Conservation (phyloP, 2,888 invertebrate genomes). For the Hanleya hanleyi region DNA sequence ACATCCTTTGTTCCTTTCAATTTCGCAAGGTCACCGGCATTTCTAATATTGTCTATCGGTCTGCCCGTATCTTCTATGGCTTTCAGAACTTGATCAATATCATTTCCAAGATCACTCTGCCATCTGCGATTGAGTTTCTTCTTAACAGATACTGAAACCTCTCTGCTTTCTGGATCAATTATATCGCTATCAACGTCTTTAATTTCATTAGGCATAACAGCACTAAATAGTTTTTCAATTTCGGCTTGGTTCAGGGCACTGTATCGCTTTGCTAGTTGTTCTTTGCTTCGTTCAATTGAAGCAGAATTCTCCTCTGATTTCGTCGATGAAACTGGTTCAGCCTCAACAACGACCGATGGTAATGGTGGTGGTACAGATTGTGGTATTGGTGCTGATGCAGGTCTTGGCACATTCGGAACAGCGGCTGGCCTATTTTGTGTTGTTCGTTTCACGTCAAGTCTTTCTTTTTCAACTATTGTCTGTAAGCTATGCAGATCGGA, state of each 20-base stretch:
- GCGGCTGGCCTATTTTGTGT: neutral
- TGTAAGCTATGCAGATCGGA: constrained; percentile 40
- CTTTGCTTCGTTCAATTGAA: constrained; percentile 26
- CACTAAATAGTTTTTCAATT: constrained; percentile 38
- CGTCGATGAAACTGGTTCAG: neutral
- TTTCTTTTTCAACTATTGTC: constrained; percentile 55
- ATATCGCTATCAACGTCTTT: neutral
- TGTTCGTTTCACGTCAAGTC: constrained; percentile 24
- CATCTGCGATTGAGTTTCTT: constrained; percentile 50
- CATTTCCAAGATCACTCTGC: constrained; percentile 51
- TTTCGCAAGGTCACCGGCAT: neutral
- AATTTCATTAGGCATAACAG: constrained; percentile 11
- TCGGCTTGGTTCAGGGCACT: constrained; percentile 49
- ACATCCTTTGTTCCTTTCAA: neutral
- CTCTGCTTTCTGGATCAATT: constrained; percentile 1
- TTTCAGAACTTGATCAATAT: constrained; percentile 63
- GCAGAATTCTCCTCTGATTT: constrained; percentile 26
- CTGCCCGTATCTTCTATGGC: constrained; percentile 63
- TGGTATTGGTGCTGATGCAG: neutral
- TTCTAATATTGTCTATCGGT: constrained; percentile 49
- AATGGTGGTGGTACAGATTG: neutral
- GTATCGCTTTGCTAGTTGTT: constrained; percentile 40
- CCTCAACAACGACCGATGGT: neutral
- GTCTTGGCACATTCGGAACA: neutral
- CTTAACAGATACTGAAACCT: constrained; percentile 51